These are phyloP conservation scores for Paracyclopina nana DNA, from an alignment of 1,140 invertebrate species.

Conservation along the genomic window DNA sequence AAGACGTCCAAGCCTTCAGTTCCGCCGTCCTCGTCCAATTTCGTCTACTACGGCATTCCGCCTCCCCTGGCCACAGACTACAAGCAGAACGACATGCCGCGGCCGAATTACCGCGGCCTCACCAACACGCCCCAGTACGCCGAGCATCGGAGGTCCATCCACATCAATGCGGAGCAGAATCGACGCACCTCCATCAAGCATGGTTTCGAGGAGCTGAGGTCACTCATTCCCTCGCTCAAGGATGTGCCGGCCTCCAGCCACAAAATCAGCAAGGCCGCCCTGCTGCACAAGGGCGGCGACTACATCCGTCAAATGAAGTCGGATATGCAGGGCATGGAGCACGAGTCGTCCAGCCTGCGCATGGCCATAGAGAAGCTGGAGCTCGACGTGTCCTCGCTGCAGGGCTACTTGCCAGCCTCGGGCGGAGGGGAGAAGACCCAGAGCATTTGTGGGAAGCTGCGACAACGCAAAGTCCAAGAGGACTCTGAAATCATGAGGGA, in stretches of 20 bases:
- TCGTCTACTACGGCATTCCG: neutral
- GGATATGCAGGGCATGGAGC: constrained; percentile 39
- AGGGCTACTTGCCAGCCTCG: neutral
- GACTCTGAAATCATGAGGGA: constrained; percentile 73
- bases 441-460: too few relatives aligned
- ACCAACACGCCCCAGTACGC: too few relatives aligned
- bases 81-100: constrained; percentile 22
- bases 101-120: constrained; percentile 48
- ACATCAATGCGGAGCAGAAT: constrained; percentile 96
- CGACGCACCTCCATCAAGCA: constrained; percentile 90
- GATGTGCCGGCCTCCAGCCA: constrained; percentile 73
- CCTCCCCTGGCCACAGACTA: neutral
- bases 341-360: neutral
- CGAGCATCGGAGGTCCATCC: too few relatives aligned
- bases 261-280: constrained; percentile 80
- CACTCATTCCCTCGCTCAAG: constrained; percentile 66
- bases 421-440: neutral
- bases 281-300: constrained; percentile 79
- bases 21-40: too few relatives aligned
- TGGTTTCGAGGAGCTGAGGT: constrained; percentile 83
- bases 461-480: constrained; percentile 39
- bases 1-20: too few relatives aligned
- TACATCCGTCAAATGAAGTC: constrained; percentile 72
- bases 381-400: neutral
- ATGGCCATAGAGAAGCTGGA: neutral